Conservation (phyloP, 1,140 invertebrate species). For the Chlorops oryzae region DNA sequence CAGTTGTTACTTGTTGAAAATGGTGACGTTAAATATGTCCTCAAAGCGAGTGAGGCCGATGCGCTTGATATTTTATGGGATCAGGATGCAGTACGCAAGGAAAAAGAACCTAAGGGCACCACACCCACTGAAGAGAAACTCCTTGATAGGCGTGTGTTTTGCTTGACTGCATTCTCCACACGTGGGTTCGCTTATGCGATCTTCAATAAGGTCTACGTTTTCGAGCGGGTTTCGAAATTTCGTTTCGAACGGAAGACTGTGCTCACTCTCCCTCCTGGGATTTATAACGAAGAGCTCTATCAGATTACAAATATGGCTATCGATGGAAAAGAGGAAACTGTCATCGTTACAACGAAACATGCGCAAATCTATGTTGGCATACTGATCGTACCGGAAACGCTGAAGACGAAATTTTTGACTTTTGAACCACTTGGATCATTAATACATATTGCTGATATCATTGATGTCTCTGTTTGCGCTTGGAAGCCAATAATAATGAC, state of each 20-base stretch:
- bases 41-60: constrained; percentile 50
- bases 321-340: constrained; percentile 50
- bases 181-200: constrained; percentile 56
- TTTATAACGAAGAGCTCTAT: constrained; percentile 43
- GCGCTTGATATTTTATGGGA: constrained; percentile 48
- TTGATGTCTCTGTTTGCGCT: constrained; percentile 70
- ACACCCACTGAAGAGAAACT: constrained; percentile 15
- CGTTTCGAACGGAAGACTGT: constrained; percentile 54
- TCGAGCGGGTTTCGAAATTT: constrained; percentile 54
- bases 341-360: constrained; percentile 55
- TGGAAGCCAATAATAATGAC: constrained; percentile 88
- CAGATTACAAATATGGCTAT: constrained; percentile 51
- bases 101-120: constrained; percentile 23
- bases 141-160: constrained; percentile 46
- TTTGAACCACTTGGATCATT: constrained; percentile 59
- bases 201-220: constrained; percentile 55
- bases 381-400: constrained; percentile 51
- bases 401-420: constrained; percentile 42
- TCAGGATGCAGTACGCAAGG: constrained; percentile 36
- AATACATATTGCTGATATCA: constrained; percentile 74
- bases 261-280: constrained; percentile 50
- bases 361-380: constrained; percentile 55
- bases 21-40: constrained; percentile 63
- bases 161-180: constrained; percentile 50
- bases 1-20: constrained; percentile 65